These are phyloP conservation scores for Corythaeola cristata DNA, from an alignment of 2,113 vertebrate species.

Conservation along the genomic window DNA sequence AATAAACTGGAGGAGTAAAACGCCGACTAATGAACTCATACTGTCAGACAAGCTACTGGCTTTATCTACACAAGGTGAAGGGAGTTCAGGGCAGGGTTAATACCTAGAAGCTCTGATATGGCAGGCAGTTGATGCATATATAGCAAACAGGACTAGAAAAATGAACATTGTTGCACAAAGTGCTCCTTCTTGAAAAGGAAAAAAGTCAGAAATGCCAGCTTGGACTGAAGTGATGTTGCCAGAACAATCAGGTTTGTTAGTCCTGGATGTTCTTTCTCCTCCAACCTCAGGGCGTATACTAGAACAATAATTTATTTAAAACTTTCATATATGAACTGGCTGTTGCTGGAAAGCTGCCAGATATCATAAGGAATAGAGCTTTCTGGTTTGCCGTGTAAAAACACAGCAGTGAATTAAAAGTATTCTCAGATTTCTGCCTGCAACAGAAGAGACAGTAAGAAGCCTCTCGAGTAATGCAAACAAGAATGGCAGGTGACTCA, in stretches of 20 bases:
- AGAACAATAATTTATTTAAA: slow-evolving; percentile 79
- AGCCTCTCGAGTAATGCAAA: background rate
- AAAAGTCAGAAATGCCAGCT: slow-evolving; percentile 64
- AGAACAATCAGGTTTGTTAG: slow-evolving; percentile 80
- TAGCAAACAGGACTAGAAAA: slow-evolving; percentile 31
- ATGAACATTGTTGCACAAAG: slow-evolving; percentile 37
- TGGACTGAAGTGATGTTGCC: slow-evolving; percentile 50
- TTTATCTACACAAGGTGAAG: slow-evolving; percentile 20
- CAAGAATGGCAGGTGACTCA: background rate
- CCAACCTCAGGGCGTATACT: slow-evolving; percentile 73
- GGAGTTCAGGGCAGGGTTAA: slow-evolving; percentile 21
- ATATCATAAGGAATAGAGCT: slow-evolving; percentile 52
- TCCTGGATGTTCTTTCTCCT: slow-evolving; percentile 79
- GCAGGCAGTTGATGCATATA: background rate
- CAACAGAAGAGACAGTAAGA: background rate
- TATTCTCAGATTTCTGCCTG: background rate
- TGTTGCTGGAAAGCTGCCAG: slow-evolving; percentile 62
- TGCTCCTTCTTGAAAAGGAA: slow-evolving; percentile 41
- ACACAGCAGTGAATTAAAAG: background rate
- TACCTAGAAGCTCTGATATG: background rate
- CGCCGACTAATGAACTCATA: slow-evolving; percentile 35
- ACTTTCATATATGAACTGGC: slow-evolving; percentile 70
- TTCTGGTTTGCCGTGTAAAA: slow-evolving; percentile 50
- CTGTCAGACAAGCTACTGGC: slow-evolving; percentile 29
- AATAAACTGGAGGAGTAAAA: slow-evolving; percentile 62